A percentile compares a stretch with the other conserved stretches of the same genome.
Evolutionary conservation across 2,888 invertebrate species (phyloP).

Genomic region (Xiphydria camelus): DNA sequence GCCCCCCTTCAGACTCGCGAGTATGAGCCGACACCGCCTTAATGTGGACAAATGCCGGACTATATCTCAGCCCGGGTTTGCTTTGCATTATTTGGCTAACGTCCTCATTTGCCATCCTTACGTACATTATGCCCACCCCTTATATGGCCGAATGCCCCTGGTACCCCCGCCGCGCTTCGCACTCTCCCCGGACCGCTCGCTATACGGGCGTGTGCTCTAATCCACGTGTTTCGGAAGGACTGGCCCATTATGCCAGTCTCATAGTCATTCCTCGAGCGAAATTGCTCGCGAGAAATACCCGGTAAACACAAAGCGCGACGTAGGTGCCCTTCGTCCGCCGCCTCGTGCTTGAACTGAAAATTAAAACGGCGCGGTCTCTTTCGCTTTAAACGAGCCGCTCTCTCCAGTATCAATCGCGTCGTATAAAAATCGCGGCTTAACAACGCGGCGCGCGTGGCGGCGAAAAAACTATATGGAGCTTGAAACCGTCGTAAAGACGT

Average conservation of each 20-base stretch:
- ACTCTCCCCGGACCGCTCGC: background rate
- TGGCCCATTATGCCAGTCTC: constrained; percentile 8
- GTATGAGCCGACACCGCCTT: constrained; percentile 30
- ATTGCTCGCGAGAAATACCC: constrained; percentile 6
- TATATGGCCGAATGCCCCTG: constrained; percentile 15
- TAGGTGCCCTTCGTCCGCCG: background rate
- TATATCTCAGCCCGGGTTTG: constrained; percentile 52
- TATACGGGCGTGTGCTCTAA: background rate
- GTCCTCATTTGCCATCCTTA: constrained; percentile 46
- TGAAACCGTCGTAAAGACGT: no score
- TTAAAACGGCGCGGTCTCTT: no score
- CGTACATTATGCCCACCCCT: constrained; percentile 34
- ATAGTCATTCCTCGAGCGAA: constrained; percentile 8
- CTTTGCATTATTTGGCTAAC: constrained; percentile 54
- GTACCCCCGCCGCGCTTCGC: background rate
- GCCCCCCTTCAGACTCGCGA: constrained; percentile 1
- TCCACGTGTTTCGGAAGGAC: constrained; percentile 8
- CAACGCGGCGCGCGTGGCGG: no score
- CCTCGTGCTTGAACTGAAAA: no score
- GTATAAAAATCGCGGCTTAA: no score
- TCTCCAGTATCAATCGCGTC: no score
- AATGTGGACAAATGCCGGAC: constrained; percentile 54
- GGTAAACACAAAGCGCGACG: constrained; percentile 1
- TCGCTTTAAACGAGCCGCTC: no score
- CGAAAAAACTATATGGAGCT: no score